Conservation (phyloP, 2,113 vertebrate genomes). For the Amblyopsis rosae region DNA sequence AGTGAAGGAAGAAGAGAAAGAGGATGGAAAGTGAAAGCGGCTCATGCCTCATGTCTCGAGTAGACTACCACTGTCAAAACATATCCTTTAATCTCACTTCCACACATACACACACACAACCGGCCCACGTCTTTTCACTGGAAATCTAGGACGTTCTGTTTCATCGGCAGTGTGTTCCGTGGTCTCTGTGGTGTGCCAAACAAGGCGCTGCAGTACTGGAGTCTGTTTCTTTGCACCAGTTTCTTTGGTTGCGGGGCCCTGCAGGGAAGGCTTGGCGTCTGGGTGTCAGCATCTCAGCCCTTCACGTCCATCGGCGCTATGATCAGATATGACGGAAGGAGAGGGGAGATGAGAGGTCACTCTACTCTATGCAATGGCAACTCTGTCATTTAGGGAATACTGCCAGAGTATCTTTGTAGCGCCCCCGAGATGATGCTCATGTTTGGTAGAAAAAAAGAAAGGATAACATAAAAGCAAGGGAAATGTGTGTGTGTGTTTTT, state of each 20-base stretch:
- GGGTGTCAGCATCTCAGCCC: conserved; percentile 4
- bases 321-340: conserved; percentile 19
- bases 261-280: conserved; percentile 17
- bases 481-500: not conserved
- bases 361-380: conserved; percentile 15
- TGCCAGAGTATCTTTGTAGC: conserved; percentile 24
- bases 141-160: conserved; percentile 73
- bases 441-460: conserved; percentile 13
- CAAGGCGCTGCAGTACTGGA: conserved; percentile 35
- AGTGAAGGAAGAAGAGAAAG: conserved; percentile 17
- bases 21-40: conserved; percentile 14
- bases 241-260: conserved; percentile 28
- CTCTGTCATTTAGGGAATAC: conserved; percentile 41
- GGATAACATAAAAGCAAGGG: conserved; percentile 1
- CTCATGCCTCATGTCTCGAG: conserved; percentile 46
- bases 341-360: not conserved
- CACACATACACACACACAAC: conserved; percentile 1
- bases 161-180: conserved; percentile 59
- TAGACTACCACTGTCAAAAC: conserved; percentile 61
- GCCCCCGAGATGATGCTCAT: conserved; percentile 20
- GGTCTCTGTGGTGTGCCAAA: conserved; percentile 56
- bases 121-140: conserved; percentile 53
- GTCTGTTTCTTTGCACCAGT: conserved; percentile 52
- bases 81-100: conserved; percentile 62
- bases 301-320: conserved; percentile 31